Base-by-base conservation (phyloP, 2,797 vertebrate species). In the Micrastur ruficollis region DNA sequence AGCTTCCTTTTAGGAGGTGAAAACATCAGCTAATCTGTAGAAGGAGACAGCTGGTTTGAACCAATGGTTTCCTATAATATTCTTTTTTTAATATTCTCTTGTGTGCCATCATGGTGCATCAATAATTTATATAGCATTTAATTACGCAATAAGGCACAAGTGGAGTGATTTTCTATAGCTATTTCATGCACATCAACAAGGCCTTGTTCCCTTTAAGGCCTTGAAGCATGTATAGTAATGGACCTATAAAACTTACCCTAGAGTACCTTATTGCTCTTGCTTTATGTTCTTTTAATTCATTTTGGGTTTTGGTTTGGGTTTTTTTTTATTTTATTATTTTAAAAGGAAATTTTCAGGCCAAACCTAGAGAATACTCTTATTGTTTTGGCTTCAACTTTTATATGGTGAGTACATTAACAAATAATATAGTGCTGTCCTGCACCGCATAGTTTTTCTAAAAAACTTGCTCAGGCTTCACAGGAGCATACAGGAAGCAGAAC, bases 51-150 rank as follows among this genome's bases (percentile, higher is more conserved):
- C n/a, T 90, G 46, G 11, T 81, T 90, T 95, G 82, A 94, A 75
- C 52, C 16, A 25, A 78, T 62, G 49, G 42, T 81, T 97, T 89
- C 65, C 32, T 49, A 12, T 65, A 46, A 52, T 70, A 47, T 34
- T 62, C 38, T 63, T 56, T 65, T 81, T 78, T 81, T 81, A 47
- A 47, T 86, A 90, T 68, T 90, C 76, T 94, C 56, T 49, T 8
- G 2, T 73, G 74, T 36, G 67, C 38, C 74, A 84, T 93, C n/a
- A 7, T 19, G 38, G 32, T 58, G 42, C 56, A 76, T 85, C 80
- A 90, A 79, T 80, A 91, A 86, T 93, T 94, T 90, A 76, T 78
- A 81, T 31, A 83, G 50, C 85, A 86, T 95, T 96, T 97, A 97
- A 96, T 97, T 95, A 96, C 9, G 0, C 93, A 87, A 61, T 84